Evolutionary conservation across 1,140 invertebrate species (phyloP).

Genomic region (Drosophila equinoxialis): DNA sequence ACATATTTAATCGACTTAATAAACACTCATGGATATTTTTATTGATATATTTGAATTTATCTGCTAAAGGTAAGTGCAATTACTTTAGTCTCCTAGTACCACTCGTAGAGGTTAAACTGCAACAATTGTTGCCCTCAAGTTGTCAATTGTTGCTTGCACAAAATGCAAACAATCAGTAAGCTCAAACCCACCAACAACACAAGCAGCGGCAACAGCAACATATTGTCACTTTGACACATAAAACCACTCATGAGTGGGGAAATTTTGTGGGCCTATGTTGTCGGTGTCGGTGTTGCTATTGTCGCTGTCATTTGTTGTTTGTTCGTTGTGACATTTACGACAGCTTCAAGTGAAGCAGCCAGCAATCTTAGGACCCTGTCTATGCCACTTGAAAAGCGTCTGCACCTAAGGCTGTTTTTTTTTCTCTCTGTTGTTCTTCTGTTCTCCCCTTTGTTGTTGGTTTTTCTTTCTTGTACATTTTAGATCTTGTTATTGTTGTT

Average conservation of each 20-base stretch:
- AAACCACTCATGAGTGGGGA: constrained; percentile 67
- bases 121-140: neutral
- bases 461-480: neutral
- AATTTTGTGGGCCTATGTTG: constrained; percentile 32
- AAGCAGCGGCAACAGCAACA: constrained; percentile 57
- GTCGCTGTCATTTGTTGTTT: constrained; percentile 46
- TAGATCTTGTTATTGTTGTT: constrained; percentile 13
- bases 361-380: constrained; percentile 54
- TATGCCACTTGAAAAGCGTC: constrained; percentile 74
- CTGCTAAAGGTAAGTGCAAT: constrained; percentile 81
- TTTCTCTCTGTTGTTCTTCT: neutral
- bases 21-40: constrained; percentile 83
- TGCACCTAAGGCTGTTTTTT: constrained; percentile 58
- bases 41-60: constrained; percentile 83
- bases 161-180: constrained; percentile 18
- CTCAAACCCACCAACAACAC: constrained; percentile 30
- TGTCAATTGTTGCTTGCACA: constrained; percentile 25
- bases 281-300: constrained; percentile 21
- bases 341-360: constrained; percentile 72
- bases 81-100: constrained; percentile 42
- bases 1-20: constrained; percentile 78
- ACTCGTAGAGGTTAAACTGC: constrained; percentile 14
- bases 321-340: constrained; percentile 76
- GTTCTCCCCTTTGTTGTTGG: constrained; percentile 21
- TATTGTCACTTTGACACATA: constrained; percentile 80